phyloP scores from a whole-genome alignment of 2,113 vertebrate species.

The Siniperca chuatsi region DNA sequence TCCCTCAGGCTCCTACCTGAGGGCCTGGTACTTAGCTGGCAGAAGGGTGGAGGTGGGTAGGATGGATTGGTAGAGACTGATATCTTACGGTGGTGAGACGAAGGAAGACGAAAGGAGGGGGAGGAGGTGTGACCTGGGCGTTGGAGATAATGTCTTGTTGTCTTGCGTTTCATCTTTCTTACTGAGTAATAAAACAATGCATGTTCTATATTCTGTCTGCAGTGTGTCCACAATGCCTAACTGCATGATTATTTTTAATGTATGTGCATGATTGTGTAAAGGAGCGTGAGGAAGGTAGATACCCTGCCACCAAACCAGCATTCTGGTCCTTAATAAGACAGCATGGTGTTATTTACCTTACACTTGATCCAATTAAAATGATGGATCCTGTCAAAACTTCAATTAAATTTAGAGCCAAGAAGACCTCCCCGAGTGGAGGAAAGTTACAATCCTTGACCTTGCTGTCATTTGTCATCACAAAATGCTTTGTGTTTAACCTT shows the following conservation, averaged over 20 bases:
- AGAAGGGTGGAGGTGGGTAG: slow-evolving; percentile 43
- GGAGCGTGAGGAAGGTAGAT: background rate
- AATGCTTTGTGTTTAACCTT: background rate
- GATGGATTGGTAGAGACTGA: slow-evolving; percentile 35
- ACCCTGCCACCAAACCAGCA: slow-evolving; percentile 11
- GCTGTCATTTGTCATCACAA: slow-evolving; percentile 30
- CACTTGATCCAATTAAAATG: slow-evolving; percentile 62
- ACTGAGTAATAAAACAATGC: background rate
- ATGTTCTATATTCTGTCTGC: background rate
- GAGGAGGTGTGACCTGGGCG: slow-evolving; percentile 21
- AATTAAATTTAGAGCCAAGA: slow-evolving; percentile 26
- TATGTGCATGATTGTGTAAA: slow-evolving; percentile 24
- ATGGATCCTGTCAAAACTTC: slow-evolving; percentile 52
- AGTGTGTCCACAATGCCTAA: background rate
- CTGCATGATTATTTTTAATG: slow-evolving; percentile 10
- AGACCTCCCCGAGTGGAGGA: slow-evolving; percentile 11
- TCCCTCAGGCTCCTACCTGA: slow-evolving; percentile 66
- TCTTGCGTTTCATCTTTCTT: slow-evolving; percentile 16
- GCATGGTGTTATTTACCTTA: slow-evolving; percentile 44
- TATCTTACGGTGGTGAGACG: slow-evolving; percentile 23
- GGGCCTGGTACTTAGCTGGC: slow-evolving; percentile 53
- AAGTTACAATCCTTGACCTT: slow-evolving; percentile 26
- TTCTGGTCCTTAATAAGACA: slow-evolving; percentile 43
- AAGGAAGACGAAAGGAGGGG: slow-evolving; percentile 22
- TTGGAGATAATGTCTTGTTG: slow-evolving; percentile 12